Base-by-base conservation (phyloP, 2,113 vertebrate genomes). In the Neogobius melanostomus region DNA sequence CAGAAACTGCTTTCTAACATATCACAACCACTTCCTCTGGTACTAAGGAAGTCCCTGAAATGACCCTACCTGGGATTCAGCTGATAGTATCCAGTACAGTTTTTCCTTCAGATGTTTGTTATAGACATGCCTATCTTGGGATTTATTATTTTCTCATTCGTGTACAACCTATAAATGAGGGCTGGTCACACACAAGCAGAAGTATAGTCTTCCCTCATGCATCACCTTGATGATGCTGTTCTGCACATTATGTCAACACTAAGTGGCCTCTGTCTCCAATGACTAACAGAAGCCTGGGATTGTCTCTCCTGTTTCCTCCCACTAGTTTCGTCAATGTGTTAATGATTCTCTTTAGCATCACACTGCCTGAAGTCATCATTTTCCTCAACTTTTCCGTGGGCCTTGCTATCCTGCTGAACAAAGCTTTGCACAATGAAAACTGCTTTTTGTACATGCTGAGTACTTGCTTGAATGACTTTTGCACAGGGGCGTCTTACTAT, bases 381-480 rank as follows among this genome's bases (percentile, higher is more conserved):
- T 79, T 91, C 54, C 66, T 93, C 12, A 94, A 93, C 69, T 28
- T 66, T 53, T 92, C 92, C 0, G 93, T 93, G 61, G 87, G 73
- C 11, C 15, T 90, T 11, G 84, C 89, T 59, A 91, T 93, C 1
- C 15, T 92, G 77, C 56, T 91, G 11, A 87, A 82, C 83, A 62
- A 60, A 52, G 79, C 82, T 0, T 82, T 93, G 65, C 91, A 87
- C 69, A 72, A 62, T 1, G 89, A 94, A 83, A 93, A 93, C 81
- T 90, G 92, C 69, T 91, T 92, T 85, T 86, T 94, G 90, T 94
- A 93, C 84, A 94, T 94, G 93, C 73, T 93, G 66, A 94, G 93
- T 79, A 92, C 92, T n/a, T 93, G 93, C 68, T 9, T 90, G 64
- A 93, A 92, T 59, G 93, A 94, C 88, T 71, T 91, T 50, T 92